phyloP scores from a whole-genome alignment of 2,888 invertebrate species.

The Pemphredon lugubris region DNA sequence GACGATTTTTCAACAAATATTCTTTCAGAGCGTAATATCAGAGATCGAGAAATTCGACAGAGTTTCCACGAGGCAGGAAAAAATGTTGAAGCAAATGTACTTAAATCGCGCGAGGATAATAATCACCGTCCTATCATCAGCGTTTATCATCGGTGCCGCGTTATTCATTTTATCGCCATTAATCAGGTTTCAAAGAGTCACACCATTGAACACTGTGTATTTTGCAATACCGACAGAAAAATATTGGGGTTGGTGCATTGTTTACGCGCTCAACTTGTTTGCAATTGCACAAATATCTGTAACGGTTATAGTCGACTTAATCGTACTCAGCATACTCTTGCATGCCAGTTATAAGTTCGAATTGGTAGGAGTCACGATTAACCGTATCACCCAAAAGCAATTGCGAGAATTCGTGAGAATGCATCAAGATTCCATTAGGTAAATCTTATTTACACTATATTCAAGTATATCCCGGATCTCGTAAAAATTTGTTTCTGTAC shows the following conservation, averaged over 20 bases:
- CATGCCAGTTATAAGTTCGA: constrained; percentile 38
- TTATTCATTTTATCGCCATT: constrained; percentile 28
- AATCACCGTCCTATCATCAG: neutral
- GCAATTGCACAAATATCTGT: constrained; percentile 11
- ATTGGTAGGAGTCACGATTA: neutral
- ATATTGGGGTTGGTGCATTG: constrained; percentile 30
- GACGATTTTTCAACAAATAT: no score
- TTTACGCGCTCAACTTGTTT: constrained; percentile 22
- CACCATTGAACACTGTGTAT: constrained; percentile 46
- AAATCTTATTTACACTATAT: constrained; percentile 1
- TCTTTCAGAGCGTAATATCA: no score
- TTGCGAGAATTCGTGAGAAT: constrained; percentile 15
- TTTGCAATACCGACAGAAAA: constrained; percentile 16
- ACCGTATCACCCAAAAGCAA: neutral
- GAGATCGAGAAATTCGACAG: neutral
- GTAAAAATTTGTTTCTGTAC: no score
- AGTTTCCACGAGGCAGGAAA: neutral
- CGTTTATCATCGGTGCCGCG: neutral
- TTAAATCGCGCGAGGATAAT: neutral
- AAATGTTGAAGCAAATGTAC: neutral
- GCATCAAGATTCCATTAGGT: constrained; percentile 45
- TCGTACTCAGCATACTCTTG: constrained; percentile 39
- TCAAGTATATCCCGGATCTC: neutral
- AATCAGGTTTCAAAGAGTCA: neutral
- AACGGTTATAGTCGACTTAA: constrained; percentile 35